Evolutionary conservation across 2,888 invertebrate species (phyloP), one percentile per base, ranked within the genome.

Genomic region (Drosophila sordidapex): DNA sequence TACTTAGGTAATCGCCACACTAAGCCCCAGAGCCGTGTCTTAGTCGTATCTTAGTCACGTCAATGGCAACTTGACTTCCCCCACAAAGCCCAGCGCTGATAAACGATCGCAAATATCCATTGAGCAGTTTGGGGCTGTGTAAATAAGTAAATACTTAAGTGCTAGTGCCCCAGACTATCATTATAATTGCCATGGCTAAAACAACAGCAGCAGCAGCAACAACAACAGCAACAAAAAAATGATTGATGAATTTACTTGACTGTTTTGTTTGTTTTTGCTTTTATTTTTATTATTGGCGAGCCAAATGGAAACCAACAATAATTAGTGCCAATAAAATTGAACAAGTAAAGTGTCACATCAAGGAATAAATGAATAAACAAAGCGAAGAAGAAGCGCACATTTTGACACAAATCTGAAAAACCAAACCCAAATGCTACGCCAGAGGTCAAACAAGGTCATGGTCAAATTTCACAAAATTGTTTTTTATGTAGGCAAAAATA

Each of bases 381-480:
- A 46, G 43, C 8, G 35, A 11, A 40, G 25, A 46, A 62, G 27
- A 51, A 66, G 38, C 49, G 13, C 13, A 49, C 38, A 70, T 27
- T 49, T 15, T 70, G 29, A 53, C 36, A 65, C 40, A 49, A 70
- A 53, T 56, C 58, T 62, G 38, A 63, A 38, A 46, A 66, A 27
- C 8, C 57, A 70, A 70, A 63, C 53, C 56, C 36, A 62, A 61
- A 53, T 36, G 25, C n/a, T 58, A 56, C 15, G 40, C 51, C 60
- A 74, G 70, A 89, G 84, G 85, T 89, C 89, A 76, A 38, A 6
- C 72, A 89, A 85, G 89, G 85, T 85, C 85, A 89, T 48, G 87
- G 85, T 33, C 29, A 27, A 59, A 62, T 56, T 48, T 43, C 31
- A 18, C 8, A 29, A 1, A 15, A 35, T 43, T 52, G 46, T 57